phyloP scores from a whole-genome alignment of 2,888 invertebrate species.

The Limulus polyphemus region DNA sequence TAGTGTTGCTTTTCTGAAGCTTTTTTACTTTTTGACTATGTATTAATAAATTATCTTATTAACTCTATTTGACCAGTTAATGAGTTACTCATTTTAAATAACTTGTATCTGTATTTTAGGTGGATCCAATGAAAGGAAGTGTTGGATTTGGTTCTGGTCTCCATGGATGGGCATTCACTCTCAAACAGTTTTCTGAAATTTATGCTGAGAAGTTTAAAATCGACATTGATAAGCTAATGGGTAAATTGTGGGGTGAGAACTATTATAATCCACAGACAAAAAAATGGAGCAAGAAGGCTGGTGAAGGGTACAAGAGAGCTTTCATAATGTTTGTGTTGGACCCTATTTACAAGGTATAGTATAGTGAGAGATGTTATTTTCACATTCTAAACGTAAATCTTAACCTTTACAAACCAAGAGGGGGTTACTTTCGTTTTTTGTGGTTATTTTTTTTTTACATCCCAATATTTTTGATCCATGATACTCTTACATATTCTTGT shows the following conservation, averaged over 20 bases:
- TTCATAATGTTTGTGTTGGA: slow-evolving; percentile 98
- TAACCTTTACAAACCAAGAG: no score
- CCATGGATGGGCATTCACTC: slow-evolving; percentile 99
- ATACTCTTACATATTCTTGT: no score
- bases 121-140: slow-evolving; percentile 94
- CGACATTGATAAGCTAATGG: slow-evolving; percentile 93
- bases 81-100: no score
- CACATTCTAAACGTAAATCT: no score
- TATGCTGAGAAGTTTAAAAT: slow-evolving; percentile 98
- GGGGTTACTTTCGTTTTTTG: no score
- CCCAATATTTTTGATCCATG: no score
- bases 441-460: no score
- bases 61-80: no score
- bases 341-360: slow-evolving; percentile 85
- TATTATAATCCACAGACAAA: slow-evolving; percentile 95
- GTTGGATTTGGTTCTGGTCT: slow-evolving; percentile 99
- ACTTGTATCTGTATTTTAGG: slow-evolving; percentile 37
- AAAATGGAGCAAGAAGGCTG: slow-evolving; percentile 94
- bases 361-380: background rate
- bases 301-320: slow-evolving; percentile 82
- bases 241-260: slow-evolving; percentile 88
- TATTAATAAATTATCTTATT: no score
- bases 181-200: slow-evolving; percentile 99
- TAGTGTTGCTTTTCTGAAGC: no score
- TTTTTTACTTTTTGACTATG: no score